Base-by-base conservation (phyloP, 2,888 invertebrate genomes). In the Perizoma flavofasciatum region DNA sequence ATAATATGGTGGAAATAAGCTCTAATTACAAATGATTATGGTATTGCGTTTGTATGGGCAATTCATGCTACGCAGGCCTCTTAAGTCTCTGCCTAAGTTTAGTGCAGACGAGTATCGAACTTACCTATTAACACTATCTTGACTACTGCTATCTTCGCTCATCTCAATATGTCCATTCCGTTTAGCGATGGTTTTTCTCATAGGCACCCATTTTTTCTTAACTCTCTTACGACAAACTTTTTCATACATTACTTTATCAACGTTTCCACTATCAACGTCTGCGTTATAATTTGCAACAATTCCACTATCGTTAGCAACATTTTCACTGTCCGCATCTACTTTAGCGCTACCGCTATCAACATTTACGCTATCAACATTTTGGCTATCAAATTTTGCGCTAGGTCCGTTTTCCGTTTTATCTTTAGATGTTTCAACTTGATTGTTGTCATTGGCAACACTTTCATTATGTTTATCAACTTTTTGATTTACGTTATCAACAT, bases 41-140 rank as follows among this genome's bases (percentile, higher is more conserved):
- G n/a, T n/a, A n/a, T n/a, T n/a, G n/a, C n/a, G n/a, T n/a, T n/a
- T n/a, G n/a, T n/a, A n/a, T n/a, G n/a, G n/a, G n/a, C n/a, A n/a
- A n/a, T n/a, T n/a, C n/a, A n/a, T n/a, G n/a, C n/a, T n/a, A n/a
- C n/a, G n/a, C n/a, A n/a, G n/a, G n/a, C n/a, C n/a, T n/a, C n/a
- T n/a, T n/a, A n/a, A n/a, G n/a, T n/a, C n/a, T 22, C 22, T 22
- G 22, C 22, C 22, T 22, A 22, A 22, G 22, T 22, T 22, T 2
- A 22, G 22, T 22, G 22, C 1, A 22, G 22, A 22, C 22, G 22
- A 22, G 22, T 22, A 22, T 22, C 6, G 2, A 40, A 54, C 60
- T 55, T 40, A 68, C 68, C 66, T 63, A 35, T 63, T 58, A 4
- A 61, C 54, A 35, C 66, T 66, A 4, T 66, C 66, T n/a, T 49